Conservation (phyloP, 2,888 invertebrate species). For the Adelphocoris suturalis region DNA sequence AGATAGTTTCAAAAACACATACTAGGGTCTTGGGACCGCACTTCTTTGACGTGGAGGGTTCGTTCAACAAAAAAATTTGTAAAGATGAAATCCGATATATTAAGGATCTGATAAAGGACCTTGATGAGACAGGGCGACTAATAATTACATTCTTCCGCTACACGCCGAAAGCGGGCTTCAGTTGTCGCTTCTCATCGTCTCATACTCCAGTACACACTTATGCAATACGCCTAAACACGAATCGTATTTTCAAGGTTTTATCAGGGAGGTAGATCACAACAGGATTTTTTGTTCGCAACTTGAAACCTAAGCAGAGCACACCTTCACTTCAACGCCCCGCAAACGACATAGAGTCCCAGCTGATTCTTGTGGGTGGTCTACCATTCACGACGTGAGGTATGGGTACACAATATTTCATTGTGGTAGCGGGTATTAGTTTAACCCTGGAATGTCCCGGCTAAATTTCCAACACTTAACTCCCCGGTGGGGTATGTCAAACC, state of each 20-base stretch:
- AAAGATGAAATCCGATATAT: constrained; percentile 34
- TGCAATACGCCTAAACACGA: background rate
- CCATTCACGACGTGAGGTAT: too few species aligned
- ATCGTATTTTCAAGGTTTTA: background rate
- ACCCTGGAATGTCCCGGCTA: too few species aligned
- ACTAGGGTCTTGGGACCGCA: background rate
- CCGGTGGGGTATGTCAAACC: too few species aligned
- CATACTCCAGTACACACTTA: background rate
- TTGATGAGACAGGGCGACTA: background rate
- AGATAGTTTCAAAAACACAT: background rate
- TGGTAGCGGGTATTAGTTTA: too few species aligned
- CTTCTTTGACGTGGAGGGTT: background rate
- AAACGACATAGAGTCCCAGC: background rate
- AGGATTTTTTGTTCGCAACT: background rate
- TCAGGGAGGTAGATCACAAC: background rate
- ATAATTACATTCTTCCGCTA: constrained; percentile 7
- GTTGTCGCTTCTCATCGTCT: background rate
- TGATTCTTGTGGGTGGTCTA: background rate
- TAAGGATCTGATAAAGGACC: background rate
- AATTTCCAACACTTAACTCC: too few species aligned
- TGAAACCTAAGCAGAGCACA: background rate
- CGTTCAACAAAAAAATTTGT: background rate
- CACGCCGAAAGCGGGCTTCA: constrained; percentile 38
- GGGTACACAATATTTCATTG: too few species aligned
- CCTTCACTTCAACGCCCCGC: background rate